Conservation (phyloP, 23 tunicate species). For the Ciona savignyi region DNA sequence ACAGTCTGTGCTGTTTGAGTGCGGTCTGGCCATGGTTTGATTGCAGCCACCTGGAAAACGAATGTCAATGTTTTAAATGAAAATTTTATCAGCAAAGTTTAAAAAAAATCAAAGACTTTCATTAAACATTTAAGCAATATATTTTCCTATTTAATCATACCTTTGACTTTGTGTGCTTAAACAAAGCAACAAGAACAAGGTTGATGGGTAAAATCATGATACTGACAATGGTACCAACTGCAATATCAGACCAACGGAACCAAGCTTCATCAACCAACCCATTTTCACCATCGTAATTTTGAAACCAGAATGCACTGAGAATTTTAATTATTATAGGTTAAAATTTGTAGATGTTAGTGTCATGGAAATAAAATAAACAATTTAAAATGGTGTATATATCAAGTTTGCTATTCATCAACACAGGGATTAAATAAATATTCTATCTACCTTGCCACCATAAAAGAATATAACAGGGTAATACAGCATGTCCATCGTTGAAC, state of each 20-base stretch:
- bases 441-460: constrained; percentile 89
- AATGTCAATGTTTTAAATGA: neutral
- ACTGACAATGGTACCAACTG: constrained; percentile 83
- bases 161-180: constrained; percentile 71
- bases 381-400: neutral
- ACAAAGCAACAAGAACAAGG: constrained; percentile 50
- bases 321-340: too few species aligned
- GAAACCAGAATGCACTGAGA: constrained; percentile 94
- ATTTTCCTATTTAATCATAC: constrained; percentile 39
- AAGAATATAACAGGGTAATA: constrained; percentile 51
- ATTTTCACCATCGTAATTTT: constrained; percentile 48
- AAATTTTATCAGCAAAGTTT: too few species aligned
- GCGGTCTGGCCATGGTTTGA: constrained; percentile 58
- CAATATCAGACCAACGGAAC: constrained; percentile 69
- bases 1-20: constrained; percentile 90
- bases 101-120: too few species aligned
- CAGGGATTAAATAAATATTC: too few species aligned
- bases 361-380: too few species aligned
- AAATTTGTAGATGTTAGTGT: too few species aligned
- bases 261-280: constrained; percentile 23
- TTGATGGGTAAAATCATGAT: constrained; percentile 78
- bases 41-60: constrained; percentile 41
- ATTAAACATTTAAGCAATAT: too few species aligned
- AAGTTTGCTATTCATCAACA: too few species aligned
- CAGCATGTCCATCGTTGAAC: constrained; percentile 88